phyloP scores from a whole-genome alignment of 2,113 vertebrate genomes.

The Anoplopoma fimbria region DNA sequence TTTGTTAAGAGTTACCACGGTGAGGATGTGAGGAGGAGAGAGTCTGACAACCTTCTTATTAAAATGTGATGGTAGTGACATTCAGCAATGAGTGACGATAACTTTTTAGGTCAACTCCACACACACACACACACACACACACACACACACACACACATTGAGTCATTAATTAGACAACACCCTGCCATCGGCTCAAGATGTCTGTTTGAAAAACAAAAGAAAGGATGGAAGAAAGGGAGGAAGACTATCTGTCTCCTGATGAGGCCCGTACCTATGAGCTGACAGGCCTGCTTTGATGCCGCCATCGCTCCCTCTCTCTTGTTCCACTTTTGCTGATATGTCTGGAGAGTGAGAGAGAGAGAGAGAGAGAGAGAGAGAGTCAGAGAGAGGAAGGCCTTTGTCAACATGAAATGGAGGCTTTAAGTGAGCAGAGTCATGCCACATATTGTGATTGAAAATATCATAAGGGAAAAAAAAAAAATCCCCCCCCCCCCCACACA shows the following conservation, averaged over 20 bases:
- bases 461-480: slow-evolving; percentile 26
- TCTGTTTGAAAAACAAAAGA: slow-evolving; percentile 67
- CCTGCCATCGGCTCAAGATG: slow-evolving; percentile 60
- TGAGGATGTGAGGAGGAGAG: slow-evolving; percentile 18
- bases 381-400: slow-evolving; percentile 53
- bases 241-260: slow-evolving; percentile 65
- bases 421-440: slow-evolving; percentile 65
- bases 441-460: slow-evolving; percentile 67
- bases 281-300: slow-evolving; percentile 78
- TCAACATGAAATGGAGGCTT: slow-evolving; percentile 68
- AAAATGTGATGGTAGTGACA: slow-evolving; percentile 56
- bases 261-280: slow-evolving; percentile 71
- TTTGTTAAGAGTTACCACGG: slow-evolving; percentile 13
- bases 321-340: slow-evolving; percentile 54
- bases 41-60: slow-evolving; percentile 60
- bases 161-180: slow-evolving; percentile 77
- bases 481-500: slow-evolving; percentile 28
- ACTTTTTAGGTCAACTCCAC: slow-evolving; percentile 69
- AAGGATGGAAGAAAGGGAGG: slow-evolving; percentile 52
- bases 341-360: slow-evolving; percentile 41
- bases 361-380: slow-evolving; percentile 19
- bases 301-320: slow-evolving; percentile 35
- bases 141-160: slow-evolving; percentile 24
- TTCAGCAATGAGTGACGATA: slow-evolving; percentile 50
- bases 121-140: slow-evolving; percentile 6